phyloP scores from a whole-genome alignment of 1,140 invertebrate genomes.

The Aphaenogaster rudis region DNA sequence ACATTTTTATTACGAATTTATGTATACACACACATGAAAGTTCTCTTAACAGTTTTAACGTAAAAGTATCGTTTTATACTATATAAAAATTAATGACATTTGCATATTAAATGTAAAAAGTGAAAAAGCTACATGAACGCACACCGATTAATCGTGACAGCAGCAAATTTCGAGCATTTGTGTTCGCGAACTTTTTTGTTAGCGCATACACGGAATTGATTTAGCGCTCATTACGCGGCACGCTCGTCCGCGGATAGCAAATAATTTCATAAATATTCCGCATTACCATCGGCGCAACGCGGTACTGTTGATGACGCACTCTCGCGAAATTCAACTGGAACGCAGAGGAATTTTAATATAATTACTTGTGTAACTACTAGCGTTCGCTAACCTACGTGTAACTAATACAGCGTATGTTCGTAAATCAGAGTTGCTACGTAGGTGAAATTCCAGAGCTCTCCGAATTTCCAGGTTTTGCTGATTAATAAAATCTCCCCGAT shows the following conservation, averaged over 20 bases:
- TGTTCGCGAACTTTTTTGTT: slow-evolving; percentile 37
- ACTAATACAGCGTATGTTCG: slow-evolving; percentile 9
- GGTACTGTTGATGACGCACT: slow-evolving; percentile 29
- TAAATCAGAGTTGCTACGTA: slow-evolving; percentile 45
- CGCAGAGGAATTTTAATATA: slow-evolving; percentile 56
- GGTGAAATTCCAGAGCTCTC: slow-evolving; percentile 15
- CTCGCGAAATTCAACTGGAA: slow-evolving; percentile 31
- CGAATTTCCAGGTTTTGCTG: slow-evolving; percentile 2
- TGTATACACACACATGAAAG: neutral
- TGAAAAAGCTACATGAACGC: neutral
- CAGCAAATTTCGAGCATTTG: slow-evolving; percentile 9
- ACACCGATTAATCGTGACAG: slow-evolving; percentile 3
- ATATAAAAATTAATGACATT: slow-evolving; percentile 6
- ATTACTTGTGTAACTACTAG: slow-evolving; percentile 51
- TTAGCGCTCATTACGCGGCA: slow-evolving; percentile 23
- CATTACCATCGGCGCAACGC: slow-evolving; percentile 15
- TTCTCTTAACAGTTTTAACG: neutral
- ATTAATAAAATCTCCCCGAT: neutral
- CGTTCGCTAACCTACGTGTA: slow-evolving; percentile 27
- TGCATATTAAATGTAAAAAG: slow-evolving; percentile 10
- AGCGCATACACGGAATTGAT: slow-evolving; percentile 34
- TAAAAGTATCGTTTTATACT: neutral
- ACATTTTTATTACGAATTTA: neutral
- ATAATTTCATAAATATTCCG: slow-evolving; percentile 62
- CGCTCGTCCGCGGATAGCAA: slow-evolving; percentile 17